phyloP scores from a whole-genome alignment of 2,797 vertebrate species.

The Smutsia temminckii region DNA sequence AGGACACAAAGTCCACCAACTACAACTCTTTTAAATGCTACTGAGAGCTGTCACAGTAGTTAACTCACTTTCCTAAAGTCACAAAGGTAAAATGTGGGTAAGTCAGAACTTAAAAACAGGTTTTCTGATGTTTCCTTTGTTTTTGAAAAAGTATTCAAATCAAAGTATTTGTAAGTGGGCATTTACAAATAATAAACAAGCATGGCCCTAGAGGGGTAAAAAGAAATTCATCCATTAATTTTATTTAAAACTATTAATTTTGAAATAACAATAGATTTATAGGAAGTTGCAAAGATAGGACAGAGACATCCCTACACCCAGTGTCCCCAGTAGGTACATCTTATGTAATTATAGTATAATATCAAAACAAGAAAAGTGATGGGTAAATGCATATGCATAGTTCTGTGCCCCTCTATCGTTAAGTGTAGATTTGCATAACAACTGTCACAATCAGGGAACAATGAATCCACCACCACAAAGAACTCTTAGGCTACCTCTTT shows the following conservation, averaged over 20 bases:
- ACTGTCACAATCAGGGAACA: not conserved
- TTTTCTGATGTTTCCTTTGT: not conserved
- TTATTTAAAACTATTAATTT: not conserved
- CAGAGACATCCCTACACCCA: not conserved
- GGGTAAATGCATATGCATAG: not conserved
- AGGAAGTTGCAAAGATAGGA: not conserved
- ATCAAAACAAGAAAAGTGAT: not conserved
- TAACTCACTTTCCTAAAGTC: not conserved
- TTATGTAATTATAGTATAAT: not conserved
- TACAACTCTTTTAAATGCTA: not conserved
- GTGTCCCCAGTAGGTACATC: not conserved
- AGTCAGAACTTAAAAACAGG: not conserved
- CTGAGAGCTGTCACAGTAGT: not conserved
- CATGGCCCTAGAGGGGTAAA: not conserved
- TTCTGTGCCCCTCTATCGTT: not conserved
- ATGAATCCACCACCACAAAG: not conserved
- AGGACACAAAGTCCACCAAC: not conserved
- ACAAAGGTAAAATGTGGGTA: not conserved
- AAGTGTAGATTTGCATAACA: not conserved
- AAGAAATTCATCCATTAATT: not conserved
- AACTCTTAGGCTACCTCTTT: not conserved
- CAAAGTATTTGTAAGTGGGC: not conserved
- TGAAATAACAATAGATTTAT: not conserved
- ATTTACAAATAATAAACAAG: constrained; percentile 16
- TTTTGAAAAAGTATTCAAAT: constrained; percentile 1